phyloP scores from a whole-genome alignment of 2,888 invertebrate species.

The Drosophila helvetica region DNA sequence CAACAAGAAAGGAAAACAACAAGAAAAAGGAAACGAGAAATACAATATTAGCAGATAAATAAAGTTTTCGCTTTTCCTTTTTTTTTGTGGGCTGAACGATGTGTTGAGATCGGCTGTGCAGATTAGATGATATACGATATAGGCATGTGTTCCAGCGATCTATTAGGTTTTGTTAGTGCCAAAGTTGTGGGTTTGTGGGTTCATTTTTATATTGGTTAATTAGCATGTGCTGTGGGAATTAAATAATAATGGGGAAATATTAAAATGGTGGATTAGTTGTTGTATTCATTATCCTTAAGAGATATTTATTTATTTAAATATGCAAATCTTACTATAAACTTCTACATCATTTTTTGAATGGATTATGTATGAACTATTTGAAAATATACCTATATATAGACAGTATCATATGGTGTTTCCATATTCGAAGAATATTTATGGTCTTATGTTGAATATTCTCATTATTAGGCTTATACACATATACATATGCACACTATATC shows the following conservation, averaged over 20 bases:
- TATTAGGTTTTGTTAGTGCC: slow-evolving; percentile 5
- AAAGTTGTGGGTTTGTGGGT: slow-evolving; percentile 14
- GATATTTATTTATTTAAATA: too few relatives aligned
- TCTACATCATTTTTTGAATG: too few relatives aligned
- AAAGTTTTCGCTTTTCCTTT: slow-evolving; percentile 28
- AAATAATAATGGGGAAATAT: too few relatives aligned
- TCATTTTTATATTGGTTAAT: neutral
- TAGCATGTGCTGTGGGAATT: neutral
- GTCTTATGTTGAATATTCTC: too few relatives aligned
- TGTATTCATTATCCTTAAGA: neutral
- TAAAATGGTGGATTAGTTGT: neutral
- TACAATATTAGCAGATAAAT: slow-evolving; percentile 38
- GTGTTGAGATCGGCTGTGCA: slow-evolving; percentile 59
- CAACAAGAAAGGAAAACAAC: too few relatives aligned
- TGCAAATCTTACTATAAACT: too few relatives aligned
- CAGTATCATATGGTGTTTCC: too few relatives aligned
- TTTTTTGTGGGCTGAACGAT: slow-evolving; percentile 55
- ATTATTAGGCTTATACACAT: too few relatives aligned
- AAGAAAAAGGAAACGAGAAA: slow-evolving; percentile 13
- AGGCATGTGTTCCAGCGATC: slow-evolving; percentile 26
- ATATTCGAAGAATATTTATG: too few relatives aligned
- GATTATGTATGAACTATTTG: too few relatives aligned
- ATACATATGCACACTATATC: too few relatives aligned
- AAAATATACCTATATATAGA: too few relatives aligned
- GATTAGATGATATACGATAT: slow-evolving; percentile 52